Conservation (phyloP, 2,797 vertebrate genomes). For the Anableps anableps region DNA sequence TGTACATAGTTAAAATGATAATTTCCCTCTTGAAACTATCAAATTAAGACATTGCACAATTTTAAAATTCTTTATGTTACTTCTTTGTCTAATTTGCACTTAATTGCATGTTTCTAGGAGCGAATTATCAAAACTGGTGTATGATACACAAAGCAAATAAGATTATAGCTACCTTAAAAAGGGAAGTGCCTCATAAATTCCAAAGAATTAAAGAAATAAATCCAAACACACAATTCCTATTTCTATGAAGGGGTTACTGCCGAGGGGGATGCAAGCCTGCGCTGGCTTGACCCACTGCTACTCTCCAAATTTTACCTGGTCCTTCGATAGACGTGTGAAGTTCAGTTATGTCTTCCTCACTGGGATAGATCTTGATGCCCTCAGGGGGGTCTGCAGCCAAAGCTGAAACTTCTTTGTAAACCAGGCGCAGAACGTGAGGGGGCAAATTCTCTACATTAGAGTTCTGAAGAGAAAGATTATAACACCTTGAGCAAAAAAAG, state of each 20-base stretch:
- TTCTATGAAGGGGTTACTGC: not conserved
- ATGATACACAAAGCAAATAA: not conserved
- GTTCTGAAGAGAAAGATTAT: conserved; percentile 79
- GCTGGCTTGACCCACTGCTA: too few species aligned
- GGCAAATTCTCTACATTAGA: conserved; percentile 97
- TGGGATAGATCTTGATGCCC: conserved; percentile 94
- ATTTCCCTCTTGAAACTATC: not conserved
- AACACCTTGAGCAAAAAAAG: not conserved
- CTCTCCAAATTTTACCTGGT: conserved; percentile 79
- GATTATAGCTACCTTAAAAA: not conserved
- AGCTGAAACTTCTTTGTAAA: conserved; percentile 94
- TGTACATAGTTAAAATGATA: not conserved
- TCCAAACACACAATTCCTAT: not conserved
- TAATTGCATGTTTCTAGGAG: not conserved
- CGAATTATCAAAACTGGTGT: not conserved
- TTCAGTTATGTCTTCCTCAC: conserved; percentile 94
- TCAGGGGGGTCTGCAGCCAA: conserved; percentile 92
- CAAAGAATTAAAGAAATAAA: not conserved
- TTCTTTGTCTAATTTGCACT: not conserved
- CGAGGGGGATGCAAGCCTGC: not conserved
- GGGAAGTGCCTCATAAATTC: not conserved
- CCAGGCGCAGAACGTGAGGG: conserved; percentile 92
- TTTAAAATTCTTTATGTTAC: not conserved
- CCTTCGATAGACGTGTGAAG: conserved; percentile 94
- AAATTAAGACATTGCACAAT: not conserved